Percentiles rank a stretch among this genome's conserved stretches.
phyloP scores from a whole-genome alignment of 2,113 vertebrate genomes.

The Genyomyrus donnyi region DNA sequence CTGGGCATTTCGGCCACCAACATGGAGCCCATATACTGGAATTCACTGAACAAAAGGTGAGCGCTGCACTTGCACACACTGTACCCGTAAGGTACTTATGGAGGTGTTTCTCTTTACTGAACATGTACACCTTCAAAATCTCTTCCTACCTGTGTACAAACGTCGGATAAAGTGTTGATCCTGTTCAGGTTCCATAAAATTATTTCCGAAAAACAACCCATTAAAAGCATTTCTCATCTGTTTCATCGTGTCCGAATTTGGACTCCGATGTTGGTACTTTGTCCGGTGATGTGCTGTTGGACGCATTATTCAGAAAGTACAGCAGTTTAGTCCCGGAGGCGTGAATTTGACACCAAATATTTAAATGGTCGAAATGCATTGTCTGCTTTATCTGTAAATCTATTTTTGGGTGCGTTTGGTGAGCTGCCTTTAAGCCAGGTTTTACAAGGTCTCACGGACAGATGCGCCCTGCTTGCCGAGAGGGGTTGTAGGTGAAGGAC shows the following conservation, averaged over 20 bases:
- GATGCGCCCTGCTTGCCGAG: neutral
- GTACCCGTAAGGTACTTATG: neutral
- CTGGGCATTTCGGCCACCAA: constrained; percentile 31
- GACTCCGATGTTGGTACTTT: neutral
- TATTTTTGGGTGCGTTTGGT: neutral
- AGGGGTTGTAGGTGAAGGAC: neutral
- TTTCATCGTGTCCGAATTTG: neutral
- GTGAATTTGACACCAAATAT: neutral
- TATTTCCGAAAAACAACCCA: neutral
- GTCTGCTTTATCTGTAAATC: neutral
- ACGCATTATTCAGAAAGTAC: neutral
- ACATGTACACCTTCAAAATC: neutral
- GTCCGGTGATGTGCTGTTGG: neutral
- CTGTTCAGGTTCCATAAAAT: neutral
- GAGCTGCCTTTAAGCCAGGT: neutral
- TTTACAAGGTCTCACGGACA: neutral
- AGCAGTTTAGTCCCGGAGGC: neutral
- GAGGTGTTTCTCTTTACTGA: neutral
- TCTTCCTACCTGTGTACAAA: neutral
- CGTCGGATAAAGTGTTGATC: neutral
- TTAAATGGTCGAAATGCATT: neutral
- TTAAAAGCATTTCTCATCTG: neutral
- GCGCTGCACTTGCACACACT: neutral
- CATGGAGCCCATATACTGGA: constrained; percentile 49
- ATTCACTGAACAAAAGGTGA: constrained; percentile 45